Evolutionary conservation across 2,888 invertebrate species (phyloP).

Genomic region (Colostygia pectinataria): DNA sequence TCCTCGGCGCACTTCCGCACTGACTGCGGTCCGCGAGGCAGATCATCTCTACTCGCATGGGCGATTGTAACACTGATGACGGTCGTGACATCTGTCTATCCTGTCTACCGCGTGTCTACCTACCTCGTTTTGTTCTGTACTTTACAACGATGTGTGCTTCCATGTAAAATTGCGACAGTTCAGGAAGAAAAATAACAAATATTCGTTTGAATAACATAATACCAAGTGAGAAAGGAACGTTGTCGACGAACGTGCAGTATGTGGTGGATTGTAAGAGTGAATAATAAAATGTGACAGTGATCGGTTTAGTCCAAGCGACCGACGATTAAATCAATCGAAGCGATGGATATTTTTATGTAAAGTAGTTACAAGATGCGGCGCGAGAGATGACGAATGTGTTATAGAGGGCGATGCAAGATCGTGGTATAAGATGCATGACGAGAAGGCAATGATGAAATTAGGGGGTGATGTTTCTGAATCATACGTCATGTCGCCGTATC

Average conservation of each 20-base stretch:
- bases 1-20: slow-evolving; percentile 15
- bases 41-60: slow-evolving; percentile 36
- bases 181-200: slow-evolving; percentile 58
- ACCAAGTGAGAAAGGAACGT: slow-evolving; percentile 52
- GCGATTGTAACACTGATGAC: slow-evolving; percentile 77
- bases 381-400: slow-evolving; percentile 69
- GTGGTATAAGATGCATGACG: slow-evolving; percentile 71
- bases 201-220: slow-evolving; percentile 48
- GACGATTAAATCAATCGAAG: slow-evolving; percentile 68
- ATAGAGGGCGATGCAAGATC: slow-evolving; percentile 63
- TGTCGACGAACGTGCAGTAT: slow-evolving; percentile 63
- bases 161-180: slow-evolving; percentile 71
- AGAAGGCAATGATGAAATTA: slow-evolving; percentile 72
- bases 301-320: slow-evolving; percentile 68
- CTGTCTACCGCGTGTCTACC: no score
- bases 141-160: slow-evolving; percentile 61
- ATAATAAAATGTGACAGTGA: slow-evolving; percentile 55
- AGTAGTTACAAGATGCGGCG: slow-evolving; percentile 66
- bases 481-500: slow-evolving; percentile 99
- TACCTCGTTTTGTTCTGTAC: slow-evolving; percentile 33
- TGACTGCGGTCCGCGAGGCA: not conserved
- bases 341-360: slow-evolving; percentile 40
- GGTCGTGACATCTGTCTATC: slow-evolving; percentile 24
- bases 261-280: slow-evolving; percentile 47
- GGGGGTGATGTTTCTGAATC: slow-evolving; percentile 80